phyloP scores from a whole-genome alignment of 2,113 vertebrate species.

The human (Homo sapiens) region GRCh38 chr4:148408501-148409000 shows the following conservation, averaged over 20 bases:
- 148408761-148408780: background rate
- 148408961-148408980: background rate
- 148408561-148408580: background rate
- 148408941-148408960: background rate
- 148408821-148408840: background rate
- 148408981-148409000: background rate
- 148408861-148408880: background rate
- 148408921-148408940: background rate
- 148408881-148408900: background rate
- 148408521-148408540: background rate
- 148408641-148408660: background rate
- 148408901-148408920: background rate
- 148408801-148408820: background rate
- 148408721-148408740: background rate
- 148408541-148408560: background rate
- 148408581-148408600: background rate
- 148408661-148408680: background rate
- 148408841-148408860: background rate
- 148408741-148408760: background rate
- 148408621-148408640: background rate
- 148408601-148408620: background rate
- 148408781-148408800: background rate
- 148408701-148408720: background rate
- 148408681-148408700: background rate
- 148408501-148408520: background rate